Evolutionary conservation across 1,140 invertebrate species (phyloP).

Genomic region (Micrasema longulum): DNA sequence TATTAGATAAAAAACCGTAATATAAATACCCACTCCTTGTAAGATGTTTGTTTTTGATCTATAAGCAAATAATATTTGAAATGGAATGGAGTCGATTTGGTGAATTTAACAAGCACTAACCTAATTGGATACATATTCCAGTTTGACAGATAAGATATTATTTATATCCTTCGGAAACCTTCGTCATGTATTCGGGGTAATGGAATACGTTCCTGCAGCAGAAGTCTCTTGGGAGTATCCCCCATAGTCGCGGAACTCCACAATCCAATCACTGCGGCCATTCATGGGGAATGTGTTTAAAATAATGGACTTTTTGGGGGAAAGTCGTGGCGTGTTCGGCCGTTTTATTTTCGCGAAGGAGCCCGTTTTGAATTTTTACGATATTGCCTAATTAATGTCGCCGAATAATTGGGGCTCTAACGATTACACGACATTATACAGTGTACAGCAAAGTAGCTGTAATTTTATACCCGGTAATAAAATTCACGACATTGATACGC

Average conservation of each 20-base stretch:
- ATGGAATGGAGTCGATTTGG: no score
- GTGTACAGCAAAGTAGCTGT: slow-evolving; percentile 4
- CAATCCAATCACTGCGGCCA: slow-evolving; percentile 53
- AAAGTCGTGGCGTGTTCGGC: slow-evolving; percentile 7
- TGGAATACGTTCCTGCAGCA: slow-evolving; percentile 26
- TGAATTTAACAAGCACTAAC: background rate
- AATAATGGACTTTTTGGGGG: slow-evolving; percentile 45
- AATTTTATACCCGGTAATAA: slow-evolving; percentile 24
- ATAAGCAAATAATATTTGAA: no score
- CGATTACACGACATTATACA: slow-evolving; percentile 15
- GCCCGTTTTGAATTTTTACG: slow-evolving; percentile 31
- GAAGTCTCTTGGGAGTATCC: slow-evolving; percentile 21
- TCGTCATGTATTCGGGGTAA: slow-evolving; percentile 26
- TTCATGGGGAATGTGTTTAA: slow-evolving; percentile 51
- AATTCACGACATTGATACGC: slow-evolving; percentile 5
- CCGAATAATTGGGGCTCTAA: slow-evolving; percentile 13
- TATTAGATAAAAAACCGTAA: no score
- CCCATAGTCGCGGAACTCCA: slow-evolving; percentile 4
- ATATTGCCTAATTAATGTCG: slow-evolving; percentile 29
- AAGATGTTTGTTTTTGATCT: no score
- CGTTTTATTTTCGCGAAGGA: slow-evolving; percentile 28
- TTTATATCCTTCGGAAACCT: slow-evolving; percentile 23
- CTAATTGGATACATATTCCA: slow-evolving; percentile 33
- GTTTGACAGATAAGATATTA: slow-evolving; percentile 28
- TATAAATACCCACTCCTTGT: no score